Conservation (phyloP, 2,888 invertebrate species). For the Perdita meconis region DNA sequence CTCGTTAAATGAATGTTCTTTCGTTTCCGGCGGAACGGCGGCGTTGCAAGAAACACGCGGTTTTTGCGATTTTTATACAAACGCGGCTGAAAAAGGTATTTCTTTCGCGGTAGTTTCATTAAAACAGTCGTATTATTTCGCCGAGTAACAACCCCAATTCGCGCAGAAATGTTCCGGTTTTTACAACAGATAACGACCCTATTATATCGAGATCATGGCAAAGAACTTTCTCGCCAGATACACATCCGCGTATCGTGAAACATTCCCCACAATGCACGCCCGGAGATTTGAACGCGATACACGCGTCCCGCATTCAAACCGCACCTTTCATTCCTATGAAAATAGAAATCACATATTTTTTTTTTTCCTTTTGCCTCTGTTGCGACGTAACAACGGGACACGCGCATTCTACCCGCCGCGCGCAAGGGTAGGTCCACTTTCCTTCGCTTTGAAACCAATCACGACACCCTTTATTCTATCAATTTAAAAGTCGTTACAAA, state of each 20-base stretch:
- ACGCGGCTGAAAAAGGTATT: not conserved
- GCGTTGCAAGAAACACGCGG: not conserved
- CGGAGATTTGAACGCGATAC: slow-evolving; percentile 38
- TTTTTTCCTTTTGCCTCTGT: slow-evolving; percentile 10
- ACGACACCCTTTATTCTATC: not conserved
- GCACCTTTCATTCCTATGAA: slow-evolving; percentile 8
- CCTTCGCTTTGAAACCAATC: not conserved
- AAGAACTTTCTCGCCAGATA: slow-evolving; percentile 11
- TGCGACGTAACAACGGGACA: not conserved
- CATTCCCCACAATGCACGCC: slow-evolving; percentile 3
- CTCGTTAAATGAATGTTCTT: slow-evolving; percentile 46
- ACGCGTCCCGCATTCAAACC: slow-evolving; percentile 19
- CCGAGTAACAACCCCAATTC: slow-evolving; percentile 24
- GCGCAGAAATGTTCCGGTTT: slow-evolving; percentile 21
- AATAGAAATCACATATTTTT: slow-evolving; percentile 20
- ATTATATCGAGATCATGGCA: slow-evolving; percentile 30
- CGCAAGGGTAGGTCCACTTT: not conserved
- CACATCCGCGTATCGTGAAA: slow-evolving; percentile 3
- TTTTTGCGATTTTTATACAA: slow-evolving; percentile 21
- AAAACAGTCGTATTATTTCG: slow-evolving; percentile 29
- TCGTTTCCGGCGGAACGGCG: not conserved
- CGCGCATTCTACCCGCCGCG: no score
- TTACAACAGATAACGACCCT: slow-evolving; percentile 28
- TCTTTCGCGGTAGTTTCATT: slow-evolving; percentile 10
- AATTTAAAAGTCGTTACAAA: not conserved